Evolutionary conservation across 2,888 invertebrate species (phyloP), one percentile per base, ranked within the genome.

Genomic region (Asteroscopus sphinx): DNA sequence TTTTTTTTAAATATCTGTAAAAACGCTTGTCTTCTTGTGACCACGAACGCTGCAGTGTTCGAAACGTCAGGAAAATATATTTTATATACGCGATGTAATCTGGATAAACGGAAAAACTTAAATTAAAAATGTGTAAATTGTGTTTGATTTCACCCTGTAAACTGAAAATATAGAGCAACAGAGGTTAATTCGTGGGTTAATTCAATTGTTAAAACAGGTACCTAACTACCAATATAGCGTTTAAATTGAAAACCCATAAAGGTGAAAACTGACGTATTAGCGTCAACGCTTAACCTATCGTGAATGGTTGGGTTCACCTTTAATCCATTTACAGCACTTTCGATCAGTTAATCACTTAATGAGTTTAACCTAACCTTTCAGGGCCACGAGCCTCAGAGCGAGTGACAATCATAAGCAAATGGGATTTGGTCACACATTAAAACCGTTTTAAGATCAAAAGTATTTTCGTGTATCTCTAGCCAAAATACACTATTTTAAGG

Each of bases 281-380:
- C 49, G 46, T 62, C 56, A 51, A 40, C 42, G 39, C 32, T 46
- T 60, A 70, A 40, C 46, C 53, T 35, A 57, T 56, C n/a, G n/a
- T 49, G 45, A 63, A 61, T 56, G 73, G 73, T 72, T 47, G 47
- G 26, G 58, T 63, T 68, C 57, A 61, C 56, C 69, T 68, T 59
- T 65, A 64, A 76, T 73, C 73, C 61, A 76, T 76, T 73, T 68
- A 68, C 44, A 56, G 58, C 60, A 65, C 53, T 58, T 73, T 62
- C 61, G 48, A 76, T 76, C 41, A 56, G 30, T 61, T 64, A 68
- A 76, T 61, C 58, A 57, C 69, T 61, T 64, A 68, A 72, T 58
- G 44, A 47, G 64, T 61, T 73, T 73, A 58, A 64, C 53, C 73
- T 59, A 73, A 51, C 58, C 40, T 39, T 53, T 59, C 48, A 28